A percentile compares a stretch with the other conserved stretches of the same genome.
Conservation (phyloP, 2,888 invertebrate genomes). For the Mystacides longicornis region DNA sequence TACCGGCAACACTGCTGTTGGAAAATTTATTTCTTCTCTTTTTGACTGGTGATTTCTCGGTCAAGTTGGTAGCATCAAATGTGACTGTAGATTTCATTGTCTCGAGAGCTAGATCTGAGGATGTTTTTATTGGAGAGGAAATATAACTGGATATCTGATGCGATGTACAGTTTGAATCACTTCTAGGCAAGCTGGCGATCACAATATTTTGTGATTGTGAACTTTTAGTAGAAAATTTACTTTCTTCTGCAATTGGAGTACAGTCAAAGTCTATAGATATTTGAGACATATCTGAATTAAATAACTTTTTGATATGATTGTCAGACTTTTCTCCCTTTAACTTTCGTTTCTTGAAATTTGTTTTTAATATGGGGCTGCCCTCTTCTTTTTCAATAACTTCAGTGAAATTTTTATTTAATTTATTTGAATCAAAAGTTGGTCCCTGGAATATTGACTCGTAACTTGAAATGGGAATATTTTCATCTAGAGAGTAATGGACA, state of each 20-base stretch:
- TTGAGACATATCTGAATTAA: slow-evolving; percentile 8
- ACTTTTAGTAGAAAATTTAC: background rate
- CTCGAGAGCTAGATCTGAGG: background rate
- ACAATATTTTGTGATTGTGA: background rate
- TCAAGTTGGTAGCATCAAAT: background rate
- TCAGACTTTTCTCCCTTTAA: background rate
- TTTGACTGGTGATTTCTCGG: slow-evolving; percentile 11
- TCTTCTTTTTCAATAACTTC: background rate
- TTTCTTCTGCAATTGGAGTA: background rate
- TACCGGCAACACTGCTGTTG: slow-evolving; percentile 42
- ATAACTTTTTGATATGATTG: background rate
- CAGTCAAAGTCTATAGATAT: slow-evolving; percentile 5
- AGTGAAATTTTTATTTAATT: background rate
- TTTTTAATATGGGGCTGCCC: background rate
- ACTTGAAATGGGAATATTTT: too few relatives aligned
- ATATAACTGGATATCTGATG: background rate
- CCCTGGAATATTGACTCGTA: too few relatives aligned
- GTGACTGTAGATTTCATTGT: background rate
- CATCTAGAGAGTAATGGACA: too few relatives aligned
- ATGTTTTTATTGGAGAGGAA: background rate
- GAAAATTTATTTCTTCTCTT: slow-evolving; percentile 35
- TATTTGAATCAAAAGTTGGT: too few relatives aligned
- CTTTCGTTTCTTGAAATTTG: background rate
- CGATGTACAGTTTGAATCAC: background rate
- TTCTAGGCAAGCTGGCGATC: background rate